A percentile compares a stretch with the other conserved stretches of the same genome.
phyloP scores from a whole-genome alignment of 2,888 invertebrate genomes.

The Apamea anceps region DNA sequence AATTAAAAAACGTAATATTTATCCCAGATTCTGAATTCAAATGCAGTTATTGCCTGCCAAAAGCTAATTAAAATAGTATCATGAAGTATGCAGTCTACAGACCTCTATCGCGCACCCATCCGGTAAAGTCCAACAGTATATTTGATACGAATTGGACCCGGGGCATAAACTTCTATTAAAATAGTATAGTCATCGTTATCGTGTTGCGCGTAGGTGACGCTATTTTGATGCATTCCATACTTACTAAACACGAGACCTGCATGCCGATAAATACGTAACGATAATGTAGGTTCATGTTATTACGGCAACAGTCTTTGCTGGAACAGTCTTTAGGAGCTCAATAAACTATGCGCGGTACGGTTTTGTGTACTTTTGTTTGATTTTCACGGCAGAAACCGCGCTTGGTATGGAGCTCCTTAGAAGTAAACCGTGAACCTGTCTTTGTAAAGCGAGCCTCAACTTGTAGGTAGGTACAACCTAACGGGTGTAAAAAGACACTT shows the following conservation, averaged over 20 bases:
- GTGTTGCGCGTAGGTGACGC: neutral
- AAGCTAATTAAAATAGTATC: neutral
- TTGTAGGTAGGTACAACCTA: neutral
- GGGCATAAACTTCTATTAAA: neutral
- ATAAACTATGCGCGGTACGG: neutral
- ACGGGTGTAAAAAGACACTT: too few species aligned
- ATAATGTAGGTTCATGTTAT: neutral
- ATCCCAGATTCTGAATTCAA: neutral
- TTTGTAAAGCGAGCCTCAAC: neutral
- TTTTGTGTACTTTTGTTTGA: neutral
- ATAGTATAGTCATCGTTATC: constrained; percentile 9
- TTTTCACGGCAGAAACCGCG: neutral
- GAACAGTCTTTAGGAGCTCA: neutral
- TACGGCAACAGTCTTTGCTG: neutral
- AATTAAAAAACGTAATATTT: neutral
- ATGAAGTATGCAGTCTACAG: neutral
- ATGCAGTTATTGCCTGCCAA: neutral
- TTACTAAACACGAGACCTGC: neutral
- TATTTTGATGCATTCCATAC: neutral
- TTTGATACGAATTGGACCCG: neutral
- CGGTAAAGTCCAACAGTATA: constrained; percentile 4
- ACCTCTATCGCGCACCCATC: neutral
- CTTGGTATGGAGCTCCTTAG: neutral
- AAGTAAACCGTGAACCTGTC: neutral
- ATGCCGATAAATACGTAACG: neutral